Evolutionary conservation across 2,888 invertebrate species (phyloP), one percentile per base, ranked within the genome.

Genomic region (Leucoma salicis): DNA sequence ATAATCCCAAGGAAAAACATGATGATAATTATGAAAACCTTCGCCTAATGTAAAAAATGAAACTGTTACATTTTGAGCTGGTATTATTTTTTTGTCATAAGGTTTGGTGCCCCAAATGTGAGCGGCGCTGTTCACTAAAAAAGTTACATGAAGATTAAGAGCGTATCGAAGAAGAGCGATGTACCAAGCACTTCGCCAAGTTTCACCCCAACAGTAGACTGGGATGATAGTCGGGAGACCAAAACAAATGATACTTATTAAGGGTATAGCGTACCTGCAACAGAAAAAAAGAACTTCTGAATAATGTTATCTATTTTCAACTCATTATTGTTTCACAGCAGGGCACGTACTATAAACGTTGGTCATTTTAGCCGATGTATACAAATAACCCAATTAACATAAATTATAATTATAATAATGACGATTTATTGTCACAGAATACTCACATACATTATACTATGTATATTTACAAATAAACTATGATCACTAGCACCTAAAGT

Each of bases 121-220:
- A 10, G 93, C 93, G 2, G 88, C 91, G 53, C 92, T 92, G 77
- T 94, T 94, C 1, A 94, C 92, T n/a, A 91, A 73, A 90, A 93
- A 93, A 0, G 93, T 93, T 45, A 84, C 78, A 66, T 94, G 92
- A 11, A 94, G 83, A 4, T 86, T 88, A 35, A 89, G 54, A 8
- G 83, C 73, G 66, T 92, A 93, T 25, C 94, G 85, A 6, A 93
- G 64, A 36, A 90, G 82, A 3, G 67, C 70, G 3, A 85, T 60
- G 42, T 84, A 82, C 81, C 82, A 90, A 1, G 88, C 72, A 52
- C 70, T 77, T 24, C 24, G 59, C 37, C 81, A 74, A 2, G 62
- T 81, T 67, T 94, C 94, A 1, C 84, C 89, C 93, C 93, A 94
- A 42, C 80, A 78, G 52, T 86, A 91, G 48, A 91, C 85, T 0